Evolutionary conservation across 2,888 invertebrate genomes (phyloP).

Genomic region (Tiphia femorata): DNA sequence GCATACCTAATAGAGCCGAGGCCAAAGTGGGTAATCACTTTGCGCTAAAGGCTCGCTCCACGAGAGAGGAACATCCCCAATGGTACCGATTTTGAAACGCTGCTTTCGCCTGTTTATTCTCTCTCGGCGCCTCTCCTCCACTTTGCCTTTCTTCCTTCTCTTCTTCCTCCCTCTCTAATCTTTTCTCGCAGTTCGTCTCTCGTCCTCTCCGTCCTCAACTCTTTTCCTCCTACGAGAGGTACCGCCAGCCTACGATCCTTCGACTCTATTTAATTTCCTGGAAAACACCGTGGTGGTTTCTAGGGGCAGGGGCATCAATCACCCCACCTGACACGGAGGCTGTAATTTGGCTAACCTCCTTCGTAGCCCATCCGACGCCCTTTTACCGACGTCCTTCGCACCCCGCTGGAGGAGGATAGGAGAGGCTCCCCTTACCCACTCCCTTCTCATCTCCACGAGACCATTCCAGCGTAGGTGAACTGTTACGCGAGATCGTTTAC

Average conservation of each 20-base stretch:
- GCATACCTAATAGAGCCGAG: constrained; percentile 40
- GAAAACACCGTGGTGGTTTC: constrained; percentile 57
- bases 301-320: constrained; percentile 61
- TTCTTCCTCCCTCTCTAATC: constrained; percentile 21
- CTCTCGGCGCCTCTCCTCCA: background rate
- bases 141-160: background rate
- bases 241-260: constrained; percentile 41
- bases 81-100: background rate
- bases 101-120: too few relatives aligned
- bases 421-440: too few relatives aligned
- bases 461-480: constrained; percentile 38
- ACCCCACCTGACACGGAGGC: constrained; percentile 66
- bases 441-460: constrained; percentile 2
- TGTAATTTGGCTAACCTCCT: constrained; percentile 67
- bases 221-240: constrained; percentile 22
- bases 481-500: constrained; percentile 52
- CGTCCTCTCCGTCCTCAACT: background rate
- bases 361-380: constrained; percentile 32
- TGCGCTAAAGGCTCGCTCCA: constrained; percentile 37
- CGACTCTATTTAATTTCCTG: constrained; percentile 63
- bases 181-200: constrained; percentile 15
- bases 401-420: constrained; percentile 22
- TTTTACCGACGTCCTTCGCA: constrained; percentile 43
- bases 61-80: constrained; percentile 8
- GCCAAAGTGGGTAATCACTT: constrained; percentile 35